Evolutionary conservation across 2,888 invertebrate genomes (phyloP).

Genomic region (Hyalella azteca): DNA sequence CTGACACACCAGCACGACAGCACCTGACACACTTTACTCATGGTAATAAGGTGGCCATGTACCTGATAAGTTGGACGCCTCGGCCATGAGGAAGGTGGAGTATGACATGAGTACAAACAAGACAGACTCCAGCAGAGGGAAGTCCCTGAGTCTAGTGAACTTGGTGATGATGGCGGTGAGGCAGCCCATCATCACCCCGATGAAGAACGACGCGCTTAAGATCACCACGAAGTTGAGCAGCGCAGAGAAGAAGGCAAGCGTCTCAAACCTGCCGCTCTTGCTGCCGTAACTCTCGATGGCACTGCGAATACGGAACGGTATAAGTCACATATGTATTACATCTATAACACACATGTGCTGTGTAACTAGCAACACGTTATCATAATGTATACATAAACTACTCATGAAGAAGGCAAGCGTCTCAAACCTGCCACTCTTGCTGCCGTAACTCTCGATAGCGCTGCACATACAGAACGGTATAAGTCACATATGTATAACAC

Average conservation of each 20-base stretch:
- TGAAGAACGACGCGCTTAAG: slow-evolving; percentile 87
- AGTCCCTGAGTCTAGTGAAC: slow-evolving; percentile 91
- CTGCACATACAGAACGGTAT: slow-evolving; percentile 30
- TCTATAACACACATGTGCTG: too few relatives aligned
- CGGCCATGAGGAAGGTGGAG: slow-evolving; percentile 94
- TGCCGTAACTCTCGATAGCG: slow-evolving; percentile 57
- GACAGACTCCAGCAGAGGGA: slow-evolving; percentile 93
- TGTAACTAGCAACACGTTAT: too few relatives aligned
- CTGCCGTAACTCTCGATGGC: slow-evolving; percentile 58
- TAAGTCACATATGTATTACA: too few relatives aligned
- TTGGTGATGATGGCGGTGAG: slow-evolving; percentile 93
- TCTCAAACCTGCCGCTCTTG: slow-evolving; percentile 83
- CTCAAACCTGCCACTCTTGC: slow-evolving; percentile 82
- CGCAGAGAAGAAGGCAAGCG: slow-evolving; percentile 84
- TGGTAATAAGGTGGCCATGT: slow-evolving; percentile 59
- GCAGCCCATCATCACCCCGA: slow-evolving; percentile 93
- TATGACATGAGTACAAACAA: slow-evolving; percentile 98
- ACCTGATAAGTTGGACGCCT: slow-evolving; percentile 95
- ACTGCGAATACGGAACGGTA: slow-evolving; percentile 28
- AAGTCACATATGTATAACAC: too few relatives aligned
- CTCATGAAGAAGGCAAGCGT: slow-evolving; percentile 85
- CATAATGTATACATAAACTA: too few relatives aligned
- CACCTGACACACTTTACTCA: neutral
- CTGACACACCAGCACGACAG: too few relatives aligned
- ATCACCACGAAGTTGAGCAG: slow-evolving; percentile 90